Evolutionary conservation across 2,888 invertebrate genomes (phyloP).

Genomic region (Parnassius smintheus): DNA sequence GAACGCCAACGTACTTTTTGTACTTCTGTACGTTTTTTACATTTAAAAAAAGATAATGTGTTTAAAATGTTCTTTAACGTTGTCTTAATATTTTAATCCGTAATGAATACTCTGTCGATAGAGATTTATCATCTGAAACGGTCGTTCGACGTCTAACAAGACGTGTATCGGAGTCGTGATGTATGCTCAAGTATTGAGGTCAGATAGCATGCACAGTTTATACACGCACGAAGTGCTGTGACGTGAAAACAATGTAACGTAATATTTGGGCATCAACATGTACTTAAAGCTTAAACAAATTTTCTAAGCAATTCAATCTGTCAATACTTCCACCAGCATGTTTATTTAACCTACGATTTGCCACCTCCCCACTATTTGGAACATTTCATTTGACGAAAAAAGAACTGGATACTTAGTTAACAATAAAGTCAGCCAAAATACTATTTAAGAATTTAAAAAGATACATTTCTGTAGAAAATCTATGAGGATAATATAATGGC

Average conservation of each 20-base stretch:
- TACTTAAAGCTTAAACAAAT: conserved; percentile 39
- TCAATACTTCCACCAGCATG: conserved; percentile 41
- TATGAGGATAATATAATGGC: too few relatives aligned
- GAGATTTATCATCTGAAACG: conserved; percentile 37
- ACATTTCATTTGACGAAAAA: background rate
- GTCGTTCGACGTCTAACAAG: conserved; percentile 48
- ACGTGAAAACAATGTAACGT: conserved; percentile 55
- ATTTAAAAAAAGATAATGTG: conserved; percentile 7
- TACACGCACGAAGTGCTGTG: conserved; percentile 51
- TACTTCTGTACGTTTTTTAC: conserved; percentile 6
- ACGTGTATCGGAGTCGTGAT: conserved; percentile 50
- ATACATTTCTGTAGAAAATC: too few relatives aligned
- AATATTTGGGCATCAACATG: conserved; percentile 60
- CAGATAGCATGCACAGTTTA: conserved; percentile 61
- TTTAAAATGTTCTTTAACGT: background rate
- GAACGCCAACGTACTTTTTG: conserved; percentile 18
- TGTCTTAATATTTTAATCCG: conserved; percentile 21
- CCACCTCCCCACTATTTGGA: conserved; percentile 1
- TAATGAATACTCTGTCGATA: conserved; percentile 16
- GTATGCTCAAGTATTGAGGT: conserved; percentile 66
- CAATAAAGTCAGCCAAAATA: too few relatives aligned
- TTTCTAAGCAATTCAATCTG: conserved; percentile 46
- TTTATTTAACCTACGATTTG: conserved; percentile 24
- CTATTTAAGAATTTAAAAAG: too few relatives aligned
- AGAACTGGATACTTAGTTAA: too few relatives aligned